phyloP scores from a whole-genome alignment of 2,113 vertebrate genomes.

The Lontra canadensis region DNA sequence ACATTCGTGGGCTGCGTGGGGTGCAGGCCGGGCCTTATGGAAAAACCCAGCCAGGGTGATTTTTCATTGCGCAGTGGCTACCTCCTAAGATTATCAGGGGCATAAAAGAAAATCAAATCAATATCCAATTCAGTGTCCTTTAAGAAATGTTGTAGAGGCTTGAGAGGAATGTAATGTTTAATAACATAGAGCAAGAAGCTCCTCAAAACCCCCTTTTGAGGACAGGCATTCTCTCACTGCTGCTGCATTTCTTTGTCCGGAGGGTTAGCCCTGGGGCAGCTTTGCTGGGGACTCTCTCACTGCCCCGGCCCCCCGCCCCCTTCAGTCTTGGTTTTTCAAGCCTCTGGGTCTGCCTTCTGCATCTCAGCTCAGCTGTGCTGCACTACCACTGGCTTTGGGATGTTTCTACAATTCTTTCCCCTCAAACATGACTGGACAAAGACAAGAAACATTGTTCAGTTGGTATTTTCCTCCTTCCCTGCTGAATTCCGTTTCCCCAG shows the following conservation, averaged over 20 bases:
- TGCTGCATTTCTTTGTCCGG: not conserved
- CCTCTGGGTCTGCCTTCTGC: not conserved
- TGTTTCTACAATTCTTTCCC: not conserved
- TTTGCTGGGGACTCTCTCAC: not conserved
- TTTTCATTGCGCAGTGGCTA: not conserved
- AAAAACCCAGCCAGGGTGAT: too few species aligned
- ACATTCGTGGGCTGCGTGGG: accelerated
- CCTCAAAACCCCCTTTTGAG: not conserved
- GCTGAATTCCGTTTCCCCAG: not conserved
- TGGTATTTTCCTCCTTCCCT: not conserved
- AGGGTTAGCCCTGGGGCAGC: not conserved
- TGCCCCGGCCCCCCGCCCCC: not conserved
- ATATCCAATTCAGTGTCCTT: not conserved
- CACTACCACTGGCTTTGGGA: not conserved
- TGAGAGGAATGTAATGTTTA: not conserved
- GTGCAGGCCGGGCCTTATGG: not conserved
- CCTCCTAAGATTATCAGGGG: not conserved
- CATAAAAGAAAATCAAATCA: not conserved
- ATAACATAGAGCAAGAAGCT: not conserved
- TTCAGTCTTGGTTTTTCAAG: not conserved
- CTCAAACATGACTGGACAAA: not conserved
- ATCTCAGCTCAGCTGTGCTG: not conserved
- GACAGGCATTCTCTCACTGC: too few species aligned
- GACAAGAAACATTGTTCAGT: not conserved
- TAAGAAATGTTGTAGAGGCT: not conserved